These are phyloP conservation scores for Semicossyphus pulcher DNA, from an alignment of 2,113 vertebrate species.

Conservation along the genomic window DNA sequence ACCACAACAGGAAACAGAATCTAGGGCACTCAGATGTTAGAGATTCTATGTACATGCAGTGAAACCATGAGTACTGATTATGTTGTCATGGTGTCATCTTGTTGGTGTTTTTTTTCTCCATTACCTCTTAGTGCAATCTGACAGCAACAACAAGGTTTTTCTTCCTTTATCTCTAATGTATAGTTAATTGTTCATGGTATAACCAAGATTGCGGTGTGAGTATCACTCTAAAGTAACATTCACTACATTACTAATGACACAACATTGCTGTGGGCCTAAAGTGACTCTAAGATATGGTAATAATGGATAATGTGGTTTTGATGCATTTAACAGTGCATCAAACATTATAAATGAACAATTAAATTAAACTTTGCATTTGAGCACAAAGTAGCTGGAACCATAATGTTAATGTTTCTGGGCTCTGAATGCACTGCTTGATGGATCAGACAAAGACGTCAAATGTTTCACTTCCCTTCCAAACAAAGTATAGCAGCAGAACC, in stretches of 20 bases:
- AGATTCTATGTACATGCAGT: background rate
- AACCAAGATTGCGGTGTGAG: background rate
- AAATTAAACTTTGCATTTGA: slow-evolving; percentile 5
- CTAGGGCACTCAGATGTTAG: background rate
- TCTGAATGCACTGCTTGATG: background rate
- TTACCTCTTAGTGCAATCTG: background rate
- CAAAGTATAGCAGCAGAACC: background rate
- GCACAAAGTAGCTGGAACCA: background rate
- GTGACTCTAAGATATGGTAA: background rate
- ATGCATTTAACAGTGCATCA: slow-evolving; percentile 9
- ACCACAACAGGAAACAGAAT: background rate
- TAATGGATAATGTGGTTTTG: slow-evolving; percentile 44
- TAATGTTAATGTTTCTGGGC: slow-evolving; percentile 6
- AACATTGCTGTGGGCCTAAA: slow-evolving; percentile 8
- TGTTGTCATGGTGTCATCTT: background rate
- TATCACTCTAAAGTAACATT: background rate
- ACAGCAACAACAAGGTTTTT: background rate
- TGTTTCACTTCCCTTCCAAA: background rate
- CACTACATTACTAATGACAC: slow-evolving; percentile 31
- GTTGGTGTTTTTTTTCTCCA: no score
- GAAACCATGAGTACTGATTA: background rate
- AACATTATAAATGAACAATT: slow-evolving; percentile 21
- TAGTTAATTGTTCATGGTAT: background rate
- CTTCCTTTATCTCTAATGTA: background rate
- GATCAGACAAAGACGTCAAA: background rate